Evolutionary conservation across 2,797 vertebrate genomes (phyloP), one percentile per base, ranked within the genome.

Genomic region (Eurystomus glaucurus): DNA sequence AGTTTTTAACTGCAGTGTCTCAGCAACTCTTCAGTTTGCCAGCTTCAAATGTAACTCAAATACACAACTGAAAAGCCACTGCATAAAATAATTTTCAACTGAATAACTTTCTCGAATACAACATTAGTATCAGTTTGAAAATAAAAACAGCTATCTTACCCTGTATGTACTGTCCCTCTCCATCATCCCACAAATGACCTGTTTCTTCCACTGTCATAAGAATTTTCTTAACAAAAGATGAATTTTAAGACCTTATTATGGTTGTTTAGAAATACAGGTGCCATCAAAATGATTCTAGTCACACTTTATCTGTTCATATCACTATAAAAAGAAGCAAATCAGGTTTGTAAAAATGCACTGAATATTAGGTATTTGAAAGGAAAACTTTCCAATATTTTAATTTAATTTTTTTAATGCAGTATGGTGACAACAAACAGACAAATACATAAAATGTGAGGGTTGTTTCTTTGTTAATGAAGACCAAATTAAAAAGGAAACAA

Each of bases 91-190:
- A 55, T 20, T 90, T 96, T 82, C 9, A 31, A 70, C 20, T 20
- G 10, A 93, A 51, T 79, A 0, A 7, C 51, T 71, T 76, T 58
- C 23, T 65, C 35, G 60, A 29, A 8, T 92, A 80, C 45, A 88
- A 91, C 93, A 71, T 68, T 94, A 75, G 86, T 70, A 50, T 14
- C 10, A 83, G 62, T 68, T 94, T 93, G 80, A 93, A 96, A 43
- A 25, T 88, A 93, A 96, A 93, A 10, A 28, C 16, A 55, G 57
- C n/a, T 93, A 11, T 61, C 15, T 50, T 65, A 79, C 23, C 62
- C 14, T 46, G 1, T 11, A 51, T 86, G 80, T 93, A 20, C 57
- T 62, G 15, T 51, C 33, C 51, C 28, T 85, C 20, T 60, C 35
- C 85, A 17, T 88, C n/a, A 39, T 82, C 9, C 9, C 64, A 11